Percentiles rank a stretch among this genome's conserved stretches.
phyloP scores from a whole-genome alignment of 2,797 vertebrate genomes.

The Sebastes glaucus region DNA sequence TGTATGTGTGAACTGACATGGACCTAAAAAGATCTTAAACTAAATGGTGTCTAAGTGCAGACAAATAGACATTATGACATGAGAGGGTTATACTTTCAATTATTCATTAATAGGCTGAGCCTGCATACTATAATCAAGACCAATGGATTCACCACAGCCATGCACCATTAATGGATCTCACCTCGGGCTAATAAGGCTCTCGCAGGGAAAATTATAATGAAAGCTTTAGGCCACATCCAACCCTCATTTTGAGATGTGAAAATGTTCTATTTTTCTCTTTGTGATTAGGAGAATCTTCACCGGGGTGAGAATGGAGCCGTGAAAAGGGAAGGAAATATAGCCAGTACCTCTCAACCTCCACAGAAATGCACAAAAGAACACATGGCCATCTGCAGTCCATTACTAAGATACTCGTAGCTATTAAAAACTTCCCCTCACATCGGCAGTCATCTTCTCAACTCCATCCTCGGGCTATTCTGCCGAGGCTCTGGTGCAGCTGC shows the following conservation, averaged over 20 bases:
- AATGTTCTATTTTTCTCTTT: neutral
- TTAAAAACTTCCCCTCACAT: slow-evolving; percentile 30
- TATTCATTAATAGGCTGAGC: slow-evolving; percentile 53
- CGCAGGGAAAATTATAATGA: slow-evolving; percentile 47
- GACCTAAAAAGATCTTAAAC: slow-evolving; percentile 1
- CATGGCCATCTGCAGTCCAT: slow-evolving; percentile 43
- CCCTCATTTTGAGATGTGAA: slow-evolving; percentile 21
- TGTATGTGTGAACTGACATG: neutral
- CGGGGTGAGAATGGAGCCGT: neutral
- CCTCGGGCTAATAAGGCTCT: slow-evolving; percentile 53
- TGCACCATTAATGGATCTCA: slow-evolving; percentile 61
- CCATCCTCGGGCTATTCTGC: slow-evolving; percentile 37
- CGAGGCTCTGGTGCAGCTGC: slow-evolving; percentile 31
- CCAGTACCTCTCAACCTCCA: slow-evolving; percentile 11
- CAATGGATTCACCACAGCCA: slow-evolving; percentile 57
- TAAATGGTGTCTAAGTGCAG: neutral
- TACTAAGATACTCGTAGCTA: slow-evolving; percentile 34
- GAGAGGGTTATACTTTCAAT: slow-evolving; percentile 41
- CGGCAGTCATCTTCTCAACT: slow-evolving; percentile 27
- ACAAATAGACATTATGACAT: slow-evolving; percentile 27
- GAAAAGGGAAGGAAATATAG: slow-evolving; percentile 19
- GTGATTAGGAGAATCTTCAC: slow-evolving; percentile 20
- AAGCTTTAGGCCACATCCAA: slow-evolving; percentile 41
- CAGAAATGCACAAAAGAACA: slow-evolving; percentile 19
- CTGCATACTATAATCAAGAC: slow-evolving; percentile 44